phyloP scores from a whole-genome alignment of 2,888 invertebrate genomes.

The Imbricaverruca yamaguchii region DNA sequence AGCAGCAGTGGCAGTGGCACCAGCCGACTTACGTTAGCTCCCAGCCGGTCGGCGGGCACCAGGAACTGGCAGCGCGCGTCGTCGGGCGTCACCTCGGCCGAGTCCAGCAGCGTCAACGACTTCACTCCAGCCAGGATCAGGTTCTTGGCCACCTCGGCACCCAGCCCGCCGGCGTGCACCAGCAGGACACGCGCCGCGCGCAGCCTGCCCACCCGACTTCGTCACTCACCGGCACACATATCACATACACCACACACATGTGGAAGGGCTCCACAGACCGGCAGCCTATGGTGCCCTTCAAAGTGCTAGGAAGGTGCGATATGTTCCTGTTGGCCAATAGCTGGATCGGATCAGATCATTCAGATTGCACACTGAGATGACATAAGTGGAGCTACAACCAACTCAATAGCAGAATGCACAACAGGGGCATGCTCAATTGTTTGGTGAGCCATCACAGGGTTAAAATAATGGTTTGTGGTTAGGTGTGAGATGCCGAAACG shows the following conservation, averaged over 20 bases:
- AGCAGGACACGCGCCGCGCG: conserved; percentile 77
- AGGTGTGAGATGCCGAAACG: too few species aligned
- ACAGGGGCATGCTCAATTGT: too few species aligned
- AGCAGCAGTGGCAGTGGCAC: not conserved
- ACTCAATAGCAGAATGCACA: too few species aligned
- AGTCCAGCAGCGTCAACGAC: conserved; percentile 75
- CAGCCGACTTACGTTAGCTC: conserved; percentile 57
- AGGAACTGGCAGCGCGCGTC: conserved; percentile 82
- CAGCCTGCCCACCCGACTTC: conserved; percentile 49
- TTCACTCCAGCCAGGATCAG: conserved; percentile 87
- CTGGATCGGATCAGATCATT: not conserved
- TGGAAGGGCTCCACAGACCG: not conserved
- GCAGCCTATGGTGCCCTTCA: not conserved
- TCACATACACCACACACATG: not conserved
- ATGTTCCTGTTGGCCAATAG: not conserved
- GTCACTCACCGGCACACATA: not conserved
- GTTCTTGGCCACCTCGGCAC: conserved; percentile 95
- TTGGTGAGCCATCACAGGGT: too few species aligned
- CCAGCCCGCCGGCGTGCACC: conserved; percentile 79
- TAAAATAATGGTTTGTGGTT: too few species aligned
- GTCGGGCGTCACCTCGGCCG: conserved; percentile 53
- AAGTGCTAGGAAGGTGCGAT: not conserved
- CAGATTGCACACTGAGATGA: not conserved
- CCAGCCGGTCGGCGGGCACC: conserved; percentile 59
- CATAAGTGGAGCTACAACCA: too few species aligned